Evolutionary conservation across 2,888 invertebrate genomes (phyloP).

Genomic region (Camptogramma bilineatum): DNA sequence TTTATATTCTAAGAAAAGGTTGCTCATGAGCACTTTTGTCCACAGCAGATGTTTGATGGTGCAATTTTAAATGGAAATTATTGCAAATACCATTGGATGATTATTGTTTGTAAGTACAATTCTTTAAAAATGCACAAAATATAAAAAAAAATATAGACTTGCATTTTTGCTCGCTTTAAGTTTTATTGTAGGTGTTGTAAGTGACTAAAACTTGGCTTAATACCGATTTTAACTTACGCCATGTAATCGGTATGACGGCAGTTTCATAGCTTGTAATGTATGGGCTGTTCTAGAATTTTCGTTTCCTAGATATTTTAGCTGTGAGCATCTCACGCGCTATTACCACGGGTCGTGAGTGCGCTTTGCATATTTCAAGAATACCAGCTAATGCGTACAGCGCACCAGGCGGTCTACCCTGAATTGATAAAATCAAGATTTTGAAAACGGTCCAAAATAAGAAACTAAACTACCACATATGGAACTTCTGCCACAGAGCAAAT

Average conservation of each 20-base stretch:
- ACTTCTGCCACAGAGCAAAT: too few relatives aligned
- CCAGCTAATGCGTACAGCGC: slow-evolving; percentile 71
- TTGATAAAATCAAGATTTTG: slow-evolving; percentile 3
- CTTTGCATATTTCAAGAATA: slow-evolving; percentile 82
- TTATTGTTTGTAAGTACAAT: neutral
- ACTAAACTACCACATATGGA: too few relatives aligned
- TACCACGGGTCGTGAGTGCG: slow-evolving; percentile 76
- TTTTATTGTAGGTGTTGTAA: neutral
- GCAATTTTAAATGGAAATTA: slow-evolving; percentile 9
- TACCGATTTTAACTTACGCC: slow-evolving; percentile 5
- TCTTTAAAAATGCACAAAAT: neutral
- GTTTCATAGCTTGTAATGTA: slow-evolving; percentile 36
- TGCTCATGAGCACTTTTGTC: neutral
- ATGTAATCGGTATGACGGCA: slow-evolving; percentile 19
- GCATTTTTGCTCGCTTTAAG: neutral
- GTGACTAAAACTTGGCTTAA: neutral
- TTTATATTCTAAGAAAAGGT: neutral
- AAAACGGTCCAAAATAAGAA: too few relatives aligned
- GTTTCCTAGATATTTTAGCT: slow-evolving; percentile 52
- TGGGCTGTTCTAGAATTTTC: slow-evolving; percentile 37
- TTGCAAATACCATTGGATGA: slow-evolving; percentile 3
- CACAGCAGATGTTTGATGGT: neutral
- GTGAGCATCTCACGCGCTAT: slow-evolving; percentile 78
- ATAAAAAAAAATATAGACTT: neutral
- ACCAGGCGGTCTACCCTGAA: slow-evolving; percentile 40